Percentiles rank a stretch among this genome's conserved stretches.
phyloP scores from a whole-genome alignment of 2,797 vertebrate genomes.

The Gephyroberyx darwinii region DNA sequence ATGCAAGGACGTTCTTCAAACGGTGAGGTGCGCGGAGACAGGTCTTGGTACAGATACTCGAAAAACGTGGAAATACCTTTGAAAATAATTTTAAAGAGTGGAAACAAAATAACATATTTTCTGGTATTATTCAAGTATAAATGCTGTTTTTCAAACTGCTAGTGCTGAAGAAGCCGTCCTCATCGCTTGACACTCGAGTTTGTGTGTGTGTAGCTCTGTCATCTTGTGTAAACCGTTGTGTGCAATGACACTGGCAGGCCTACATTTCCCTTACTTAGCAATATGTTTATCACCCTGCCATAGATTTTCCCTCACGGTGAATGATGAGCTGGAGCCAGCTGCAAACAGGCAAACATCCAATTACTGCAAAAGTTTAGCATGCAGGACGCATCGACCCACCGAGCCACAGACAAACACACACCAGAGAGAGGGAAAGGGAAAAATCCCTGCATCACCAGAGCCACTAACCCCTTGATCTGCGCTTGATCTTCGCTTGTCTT shows the following conservation, averaged over 20 bases:
- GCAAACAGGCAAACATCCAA: conserved; percentile 46
- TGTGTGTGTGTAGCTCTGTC: conserved; percentile 9
- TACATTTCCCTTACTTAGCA: conserved; percentile 60
- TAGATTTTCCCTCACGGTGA: conserved; percentile 62
- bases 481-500: conserved; percentile 73
- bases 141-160: conserved; percentile 2
- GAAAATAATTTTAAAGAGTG: not conserved
- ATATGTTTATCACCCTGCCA: conserved; percentile 60
- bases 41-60: no score
- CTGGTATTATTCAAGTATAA: not conserved
- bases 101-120: not conserved
- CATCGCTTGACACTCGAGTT: conserved; percentile 4
- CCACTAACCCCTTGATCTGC: conserved; percentile 59
- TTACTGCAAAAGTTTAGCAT: conserved; percentile 50
- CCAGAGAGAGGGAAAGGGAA: conserved; percentile 19
- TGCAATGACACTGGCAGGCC: conserved; percentile 38
- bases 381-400: conserved; percentile 34
- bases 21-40: not conserved
- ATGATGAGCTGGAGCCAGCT: conserved; percentile 42
- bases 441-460: conserved; percentile 32
- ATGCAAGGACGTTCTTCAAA: not conserved
- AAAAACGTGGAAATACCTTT: no score
- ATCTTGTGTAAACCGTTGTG: conserved; percentile 26
- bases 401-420: conserved; percentile 40
- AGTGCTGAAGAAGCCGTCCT: conserved; percentile 34